Percentiles rank a stretch among this genome's conserved stretches.
Evolutionary conservation across 2,113 vertebrate genomes (phyloP).

Genomic region (Chauna torquata): DNA sequence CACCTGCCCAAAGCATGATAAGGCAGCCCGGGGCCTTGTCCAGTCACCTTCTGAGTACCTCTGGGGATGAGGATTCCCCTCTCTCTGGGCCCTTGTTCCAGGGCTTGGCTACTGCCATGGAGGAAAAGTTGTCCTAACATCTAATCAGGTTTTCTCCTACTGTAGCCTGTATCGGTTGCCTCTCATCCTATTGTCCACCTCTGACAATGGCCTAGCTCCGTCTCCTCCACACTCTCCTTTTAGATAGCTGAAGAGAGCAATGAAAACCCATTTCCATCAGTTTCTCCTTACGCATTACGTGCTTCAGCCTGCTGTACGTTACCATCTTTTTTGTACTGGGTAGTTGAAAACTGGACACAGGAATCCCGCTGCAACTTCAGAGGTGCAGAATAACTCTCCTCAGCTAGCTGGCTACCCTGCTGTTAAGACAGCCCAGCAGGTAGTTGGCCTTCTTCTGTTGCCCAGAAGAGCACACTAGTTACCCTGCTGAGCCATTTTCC

Average conservation of each 20-base stretch:
- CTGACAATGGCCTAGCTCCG: not conserved
- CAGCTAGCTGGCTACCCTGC: not conserved
- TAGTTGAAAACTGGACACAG: not conserved
- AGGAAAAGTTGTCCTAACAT: not conserved
- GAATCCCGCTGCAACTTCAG: not conserved
- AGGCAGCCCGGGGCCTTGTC: not conserved
- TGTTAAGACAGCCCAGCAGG: not conserved
- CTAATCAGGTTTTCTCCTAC: not conserved
- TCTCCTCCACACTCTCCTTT: not conserved
- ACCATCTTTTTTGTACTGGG: not conserved
- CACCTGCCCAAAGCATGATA: not conserved
- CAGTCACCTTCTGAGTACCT: not conserved
- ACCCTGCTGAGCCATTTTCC: not conserved
- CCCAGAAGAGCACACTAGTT: fast-evolving
- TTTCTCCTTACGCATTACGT: not conserved
- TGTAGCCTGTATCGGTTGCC: not conserved
- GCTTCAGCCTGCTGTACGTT: not conserved
- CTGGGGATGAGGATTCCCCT: not conserved
- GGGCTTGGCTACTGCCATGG: not conserved
- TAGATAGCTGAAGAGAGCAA: not conserved
- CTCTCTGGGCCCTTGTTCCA: not conserved
- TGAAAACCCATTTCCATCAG: not conserved
- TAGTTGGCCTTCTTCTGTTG: not conserved
- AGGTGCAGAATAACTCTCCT: not conserved
- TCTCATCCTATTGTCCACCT: not conserved